Evolutionary conservation across 2,113 vertebrate species (phyloP).

Genomic region (Tautogolabrus adspersus): DNA sequence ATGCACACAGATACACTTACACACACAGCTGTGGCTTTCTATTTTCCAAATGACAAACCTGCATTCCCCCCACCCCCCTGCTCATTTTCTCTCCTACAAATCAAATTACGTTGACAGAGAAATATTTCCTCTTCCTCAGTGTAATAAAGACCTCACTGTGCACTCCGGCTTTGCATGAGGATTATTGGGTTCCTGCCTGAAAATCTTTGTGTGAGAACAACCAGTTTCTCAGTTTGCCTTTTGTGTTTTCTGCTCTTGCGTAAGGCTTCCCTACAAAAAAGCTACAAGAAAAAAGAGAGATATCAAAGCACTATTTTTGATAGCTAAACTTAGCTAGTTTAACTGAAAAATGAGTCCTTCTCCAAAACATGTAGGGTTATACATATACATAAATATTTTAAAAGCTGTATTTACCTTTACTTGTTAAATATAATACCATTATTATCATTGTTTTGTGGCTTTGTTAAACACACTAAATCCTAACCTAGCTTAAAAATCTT

Average conservation of each 20-base stretch:
- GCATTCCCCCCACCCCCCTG: neutral
- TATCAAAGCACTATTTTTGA: no score
- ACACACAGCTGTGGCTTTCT: constrained; percentile 5
- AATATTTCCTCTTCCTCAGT: neutral
- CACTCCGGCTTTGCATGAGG: neutral
- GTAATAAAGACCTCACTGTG: no score
- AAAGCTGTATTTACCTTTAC: no score
- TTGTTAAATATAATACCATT: no score
- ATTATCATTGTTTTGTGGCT: no score
- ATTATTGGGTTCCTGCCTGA: neutral
- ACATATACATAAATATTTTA: no score
- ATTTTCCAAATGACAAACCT: neutral
- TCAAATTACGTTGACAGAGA: neutral
- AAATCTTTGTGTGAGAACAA: neutral
- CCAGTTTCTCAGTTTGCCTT: neutral
- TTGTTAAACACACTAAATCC: no score
- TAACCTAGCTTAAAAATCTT: no score
- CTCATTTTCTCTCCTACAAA: neutral
- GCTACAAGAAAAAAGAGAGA: no score
- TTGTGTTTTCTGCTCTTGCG: neutral
- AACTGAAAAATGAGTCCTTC: no score
- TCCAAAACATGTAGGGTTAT: no score
- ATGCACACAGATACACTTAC: neutral
- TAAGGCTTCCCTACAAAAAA: neutral
- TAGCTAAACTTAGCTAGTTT: no score